Base-by-base conservation (phyloP, 2,797 vertebrate genomes). In the Erithacus rubecula region DNA sequence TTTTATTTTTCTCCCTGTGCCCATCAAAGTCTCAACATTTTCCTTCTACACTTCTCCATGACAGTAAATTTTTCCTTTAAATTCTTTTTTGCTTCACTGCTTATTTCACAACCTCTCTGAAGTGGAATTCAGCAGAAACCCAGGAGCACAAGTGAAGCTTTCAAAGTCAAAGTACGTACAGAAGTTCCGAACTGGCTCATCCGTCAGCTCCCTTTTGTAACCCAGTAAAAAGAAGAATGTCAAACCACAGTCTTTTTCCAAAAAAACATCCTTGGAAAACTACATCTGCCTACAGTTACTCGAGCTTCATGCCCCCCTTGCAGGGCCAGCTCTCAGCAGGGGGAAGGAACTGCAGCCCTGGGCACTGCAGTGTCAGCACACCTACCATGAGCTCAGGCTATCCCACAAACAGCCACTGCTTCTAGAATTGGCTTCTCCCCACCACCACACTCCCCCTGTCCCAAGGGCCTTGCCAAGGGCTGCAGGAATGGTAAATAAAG, bases 381-480 rank as follows among this genome's bases (percentile, higher is more conserved):
- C 20, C 37, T 53, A 22, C 0, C 0, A 47, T 3, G 4, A 32
- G 11, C 19, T 34, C 18, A 0, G 26, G 26, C 79, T 58, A 10
- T 32, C 32, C 56, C 74, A 60, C 15, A 4, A 0, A 12, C 1
- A 69, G 51, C 26, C 36, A 52, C 36, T 67, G 52, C 36, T 62
- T 26, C 49, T 74, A 16, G 13, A 9, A 22, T 20, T 30, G 52
- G 8, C 13, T 77, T 74, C 41, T 56, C 49, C 60, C 67, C 12
- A 13, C 22, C 65, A 30, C 27, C 77, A 34, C 59, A 27, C 6
- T 0, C 11, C 12, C 27, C 20, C n/a, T 27, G 59, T 82, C 41
- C 71, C 34, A 51, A 1, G 0, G 19, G 13, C 47, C 52, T 82
- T 0, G 0, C 60, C 74, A 63, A 79, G 53, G 46, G 52, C 0